Evolutionary conservation across 2,797 vertebrate genomes (phyloP), one percentile per base, ranked within the genome.

Genomic region (Sphaeramia orbicularis): DNA sequence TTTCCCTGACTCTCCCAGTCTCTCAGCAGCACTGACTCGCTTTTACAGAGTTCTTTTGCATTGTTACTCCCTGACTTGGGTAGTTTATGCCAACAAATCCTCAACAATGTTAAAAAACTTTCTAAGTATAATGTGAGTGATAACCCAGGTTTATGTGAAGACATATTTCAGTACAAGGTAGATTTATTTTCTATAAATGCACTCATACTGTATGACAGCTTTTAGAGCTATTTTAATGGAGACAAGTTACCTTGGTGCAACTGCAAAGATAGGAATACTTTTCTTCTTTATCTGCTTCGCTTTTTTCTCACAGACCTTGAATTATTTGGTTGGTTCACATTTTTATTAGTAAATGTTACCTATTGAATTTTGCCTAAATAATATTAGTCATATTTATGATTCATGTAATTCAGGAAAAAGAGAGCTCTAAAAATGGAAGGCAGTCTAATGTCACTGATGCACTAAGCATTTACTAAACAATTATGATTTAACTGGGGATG

Each of bases 21-120:
- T 66, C 63, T n/a, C n/a, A n/a, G n/a, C 65, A 58, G 70, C 49
- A 40, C 56, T 13, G 62, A 65, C 61, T 42, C 13, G 14, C 55
- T 65, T 37, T 12, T 68, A 7, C 77, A 55, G 37, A 55, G 73
- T 57, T 52, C 44, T 27, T 61, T 71, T 59, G 50, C 77, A 53
- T 59, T 50, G 64, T 42, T 45, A 27, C 57, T 73, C 45, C 53
- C 55, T 73, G 71, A 71, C 65, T 77, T 11, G 16, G 40, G 60
- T 66, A 63, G 71, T 76, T 81, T 72, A 76, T 71, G 56, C 67
- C 44, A 77, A 65, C 67, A 75, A 63, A 64, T 75, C 36, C 35
- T 65, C 50, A 83, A 16, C 21, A 2, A 54, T 59, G 43, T 38
- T 56, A 4, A 64, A 54, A 57, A 60, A 63, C 43, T 63, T 65